These are phyloP conservation scores for Tetraodon nigroviridis DNA, from an alignment of 2,113 vertebrate species.

Conservation along the genomic window DNA sequence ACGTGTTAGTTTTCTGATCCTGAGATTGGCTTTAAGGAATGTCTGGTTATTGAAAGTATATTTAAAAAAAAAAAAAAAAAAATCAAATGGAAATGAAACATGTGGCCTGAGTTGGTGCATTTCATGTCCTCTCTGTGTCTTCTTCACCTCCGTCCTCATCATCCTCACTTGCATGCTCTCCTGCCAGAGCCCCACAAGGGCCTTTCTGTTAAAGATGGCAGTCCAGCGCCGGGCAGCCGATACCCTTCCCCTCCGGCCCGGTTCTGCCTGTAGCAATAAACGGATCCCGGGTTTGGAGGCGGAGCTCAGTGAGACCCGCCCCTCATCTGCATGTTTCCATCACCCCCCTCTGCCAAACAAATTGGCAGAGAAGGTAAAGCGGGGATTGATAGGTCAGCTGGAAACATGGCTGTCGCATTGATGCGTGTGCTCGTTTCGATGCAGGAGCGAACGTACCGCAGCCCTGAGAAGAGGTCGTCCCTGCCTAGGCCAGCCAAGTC, in stretches of 20 bases:
- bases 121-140: conserved; percentile 24
- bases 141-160: conserved; percentile 34
- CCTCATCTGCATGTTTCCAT: conserved; percentile 76
- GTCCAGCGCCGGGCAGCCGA: conserved; percentile 76
- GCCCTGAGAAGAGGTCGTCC: conserved; percentile 89
- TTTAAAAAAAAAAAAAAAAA: too few relatives aligned
- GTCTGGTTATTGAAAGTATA: too few relatives aligned
- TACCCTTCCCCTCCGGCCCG: conserved; percentile 70
- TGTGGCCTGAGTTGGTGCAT: not conserved
- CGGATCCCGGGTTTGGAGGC: conserved; percentile 73
- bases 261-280: conserved; percentile 80
- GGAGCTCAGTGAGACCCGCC: conserved; percentile 69
- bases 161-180: conserved; percentile 50
- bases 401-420: not conserved
- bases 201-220: conserved; percentile 83
- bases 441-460: conserved; percentile 85
- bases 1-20: too few relatives aligned
- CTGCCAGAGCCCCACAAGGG: conserved; percentile 80
- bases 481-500: conserved; percentile 90
- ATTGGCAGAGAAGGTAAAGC: conserved; percentile 80
- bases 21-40: too few relatives aligned
- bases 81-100: not conserved
- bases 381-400: not conserved
- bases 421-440: not conserved
- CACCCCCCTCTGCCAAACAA: conserved; percentile 65